These are phyloP conservation scores for Murina feae DNA, from an alignment of 2,113 vertebrate species.

Conservation along the genomic window DNA sequence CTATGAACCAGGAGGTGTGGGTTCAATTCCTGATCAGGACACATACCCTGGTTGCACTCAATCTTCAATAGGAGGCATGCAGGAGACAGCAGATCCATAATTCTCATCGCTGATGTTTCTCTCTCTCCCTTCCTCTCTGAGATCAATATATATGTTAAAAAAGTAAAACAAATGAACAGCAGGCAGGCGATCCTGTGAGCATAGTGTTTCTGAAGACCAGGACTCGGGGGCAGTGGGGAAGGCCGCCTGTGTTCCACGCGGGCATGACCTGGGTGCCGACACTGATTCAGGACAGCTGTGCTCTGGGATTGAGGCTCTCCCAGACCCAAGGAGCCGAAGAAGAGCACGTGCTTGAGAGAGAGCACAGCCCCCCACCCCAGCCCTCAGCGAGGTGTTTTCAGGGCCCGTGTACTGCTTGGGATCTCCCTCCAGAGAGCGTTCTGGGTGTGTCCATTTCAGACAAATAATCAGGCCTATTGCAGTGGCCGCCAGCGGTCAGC, in stretches of 20 bases:
- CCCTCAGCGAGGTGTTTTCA: fast-evolving
- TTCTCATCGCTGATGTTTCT: no score
- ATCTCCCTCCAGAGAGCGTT: background rate
- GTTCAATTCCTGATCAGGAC: no score
- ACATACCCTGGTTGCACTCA: no score
- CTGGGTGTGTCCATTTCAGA: background rate
- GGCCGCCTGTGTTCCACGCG: background rate
- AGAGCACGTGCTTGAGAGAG: background rate
- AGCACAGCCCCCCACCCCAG: background rate
- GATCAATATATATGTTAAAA: no score
- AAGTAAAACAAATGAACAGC: background rate
- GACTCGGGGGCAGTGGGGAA: background rate
- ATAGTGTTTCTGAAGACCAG: background rate
- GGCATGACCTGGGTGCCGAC: background rate
- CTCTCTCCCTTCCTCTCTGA: no score
- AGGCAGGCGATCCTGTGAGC: background rate
- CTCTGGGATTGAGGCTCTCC: background rate
- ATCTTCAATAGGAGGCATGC: no score
- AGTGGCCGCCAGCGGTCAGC: background rate
- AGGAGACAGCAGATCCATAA: no score
- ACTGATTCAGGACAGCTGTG: background rate
- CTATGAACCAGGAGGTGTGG: no score
- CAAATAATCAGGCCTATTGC: fast-evolving
- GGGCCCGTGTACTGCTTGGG: background rate
- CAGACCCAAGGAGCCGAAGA: background rate